Base-by-base conservation (phyloP, 2,888 invertebrate species). In the Encarsia formosa region DNA sequence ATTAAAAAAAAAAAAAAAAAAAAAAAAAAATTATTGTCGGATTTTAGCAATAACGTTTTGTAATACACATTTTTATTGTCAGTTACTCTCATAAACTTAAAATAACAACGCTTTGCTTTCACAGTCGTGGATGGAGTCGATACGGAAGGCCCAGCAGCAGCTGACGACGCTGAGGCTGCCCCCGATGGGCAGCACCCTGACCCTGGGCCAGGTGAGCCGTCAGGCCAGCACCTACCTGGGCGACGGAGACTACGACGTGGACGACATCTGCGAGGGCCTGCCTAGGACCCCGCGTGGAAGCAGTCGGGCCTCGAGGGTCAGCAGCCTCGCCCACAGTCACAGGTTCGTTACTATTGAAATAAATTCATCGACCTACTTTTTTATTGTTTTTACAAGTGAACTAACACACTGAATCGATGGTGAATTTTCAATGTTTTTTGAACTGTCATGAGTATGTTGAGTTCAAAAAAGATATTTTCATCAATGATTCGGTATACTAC, bases 291-390 rank as follows among this genome's bases (percentile, higher is more conserved):
- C 78, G 5, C 70, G 77, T 26, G 76, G 74, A 16, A 73, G 73
- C 24, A 82, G 81, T 37, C 71, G 82, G 59, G 81, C 81, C 34
- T 83, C 86, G 60, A 79, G 85, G 62, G 81, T 85, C 26, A 84
- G 85, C 58, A 85, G 85, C 71, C 78, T 87, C 13, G 85, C 84
- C 51, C 87, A 87, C 66, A 87, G 87, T 63, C 86, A 87, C 70
- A 82, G 81, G 81, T 81, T 68, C 59, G 49, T 48, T n/a, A n/a
- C 31, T 13, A 6, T n/a, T n/a, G n/a, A n/a, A n/a, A n/a, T n/a
- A n/a, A n/a, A n/a, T n/a, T n/a, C n/a, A n/a, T 32, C 32, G 6
- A n/a, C 32, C 4, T 18, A 35, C 19, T 19, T 35, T 18, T 5
- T 18, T 16, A 8, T 15, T 13, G 5, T 32, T 32, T 32, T 4